Evolutionary conservation across 2,113 vertebrate genomes (phyloP).

Genomic region (Amphilophus citrinellus): DNA sequence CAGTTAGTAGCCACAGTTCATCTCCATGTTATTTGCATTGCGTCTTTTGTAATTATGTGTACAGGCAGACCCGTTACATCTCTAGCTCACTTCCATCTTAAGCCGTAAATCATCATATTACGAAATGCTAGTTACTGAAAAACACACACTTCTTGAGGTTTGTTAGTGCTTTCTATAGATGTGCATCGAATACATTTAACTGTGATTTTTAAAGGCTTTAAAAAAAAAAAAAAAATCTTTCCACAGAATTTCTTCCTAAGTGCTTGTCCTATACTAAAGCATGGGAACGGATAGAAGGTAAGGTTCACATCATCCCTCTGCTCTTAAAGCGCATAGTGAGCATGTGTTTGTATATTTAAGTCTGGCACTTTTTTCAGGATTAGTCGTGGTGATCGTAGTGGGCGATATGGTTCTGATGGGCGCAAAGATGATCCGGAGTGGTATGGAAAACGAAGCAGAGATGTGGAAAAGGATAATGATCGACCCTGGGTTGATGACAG

Average conservation of each 20-base stretch:
- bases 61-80: not conserved
- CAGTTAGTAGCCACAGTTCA: not conserved
- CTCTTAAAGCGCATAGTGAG: not conserved
- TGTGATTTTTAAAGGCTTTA: too few species aligned
- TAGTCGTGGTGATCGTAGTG: conserved; percentile 90
- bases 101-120: not conserved
- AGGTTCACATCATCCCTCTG: not conserved
- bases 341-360: not conserved
- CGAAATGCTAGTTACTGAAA: not conserved
- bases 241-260: not conserved
- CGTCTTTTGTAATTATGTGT: not conserved
- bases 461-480: conserved; percentile 84
- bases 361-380: conserved; percentile 74
- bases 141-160: not conserved
- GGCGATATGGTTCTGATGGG: conserved; percentile 90
- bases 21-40: not conserved
- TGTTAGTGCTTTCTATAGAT: too few species aligned
- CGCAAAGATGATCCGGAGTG: conserved; percentile 87
- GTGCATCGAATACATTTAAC: not conserved
- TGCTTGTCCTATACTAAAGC: not conserved
- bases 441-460: conserved; percentile 82
- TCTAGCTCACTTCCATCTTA: not conserved
- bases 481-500: conserved; percentile 88
- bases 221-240: not conserved
- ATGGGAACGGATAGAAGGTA: conserved; percentile 72